Evolutionary conservation across 1,140 invertebrate species (phyloP), one percentile per base, ranked within the genome.

Genomic region (Temnothorax nylanderi): DNA sequence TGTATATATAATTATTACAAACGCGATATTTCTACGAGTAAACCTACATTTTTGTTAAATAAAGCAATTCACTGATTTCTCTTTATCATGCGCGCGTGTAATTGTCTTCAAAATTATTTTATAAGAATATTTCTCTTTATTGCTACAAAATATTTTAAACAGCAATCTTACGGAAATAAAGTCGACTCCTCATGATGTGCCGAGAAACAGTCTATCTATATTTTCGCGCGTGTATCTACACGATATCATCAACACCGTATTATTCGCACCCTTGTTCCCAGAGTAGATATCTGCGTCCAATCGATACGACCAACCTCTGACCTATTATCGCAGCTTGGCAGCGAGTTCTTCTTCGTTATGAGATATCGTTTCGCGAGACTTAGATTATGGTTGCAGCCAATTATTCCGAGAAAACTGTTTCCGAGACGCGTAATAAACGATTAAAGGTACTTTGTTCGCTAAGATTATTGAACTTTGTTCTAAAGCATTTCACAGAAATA

Each of bases 281-380:
- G 84, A 85, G 78, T 65, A 58, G 87, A 71, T 89, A 91, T 90
- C 78, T 74, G 84, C 85, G 51, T 91, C 80, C 84, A 91, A 91
- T 91, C 90, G 80, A 91, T 91, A 89, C 69, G 67, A 80, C 80
- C 89, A 91, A 91, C 90, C 90, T 89, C 84, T 90, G 90, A 91
- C 90, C 90, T 91, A 91, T 91, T 91, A 91, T 91, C 89, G 60
- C 62, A 78, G 67, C 62, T 81, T 54, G 76, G 56, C 88, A 54
- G 65, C 54, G 32, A 85, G 77, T 88, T 90, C 65, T 88, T 90
- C 72, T 85, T 87, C 75, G 78, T 77, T 56, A 41, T 47, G 67
- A 77, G 87, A 90, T 90, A 90, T 91, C 72, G 89, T 90, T 90
- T 87, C 58, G 69, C 78, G 56, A 89, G 67, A 91, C 86, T 89